Conservation (phyloP, 2,797 vertebrate species). For the Esox masquinongy region DNA sequence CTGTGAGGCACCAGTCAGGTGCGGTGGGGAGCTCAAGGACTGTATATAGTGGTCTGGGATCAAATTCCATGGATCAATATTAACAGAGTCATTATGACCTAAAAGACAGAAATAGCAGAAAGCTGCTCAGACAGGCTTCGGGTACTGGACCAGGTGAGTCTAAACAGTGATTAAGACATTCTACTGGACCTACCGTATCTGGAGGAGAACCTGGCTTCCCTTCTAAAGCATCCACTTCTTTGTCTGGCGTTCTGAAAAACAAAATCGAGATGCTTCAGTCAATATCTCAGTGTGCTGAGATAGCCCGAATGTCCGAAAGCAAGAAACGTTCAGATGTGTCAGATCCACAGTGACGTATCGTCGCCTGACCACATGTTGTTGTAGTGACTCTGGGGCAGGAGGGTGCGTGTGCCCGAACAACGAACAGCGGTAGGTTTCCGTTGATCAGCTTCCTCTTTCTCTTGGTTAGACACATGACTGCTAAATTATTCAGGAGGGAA, state of each 20-base stretch:
- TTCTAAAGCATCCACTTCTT: constrained; percentile 70
- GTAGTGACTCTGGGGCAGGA: neutral
- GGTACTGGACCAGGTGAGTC: constrained; percentile 28
- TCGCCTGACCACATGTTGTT: neutral
- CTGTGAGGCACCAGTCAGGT: constrained; percentile 28
- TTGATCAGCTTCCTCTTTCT: constrained; percentile 32
- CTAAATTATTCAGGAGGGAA: constrained; percentile 65
- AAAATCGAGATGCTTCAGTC: neutral
- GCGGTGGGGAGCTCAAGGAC: neutral
- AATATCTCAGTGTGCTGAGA: neutral
- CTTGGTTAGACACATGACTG: constrained; percentile 15
- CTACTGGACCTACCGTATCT: constrained; percentile 74
- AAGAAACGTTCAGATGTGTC: neutral
- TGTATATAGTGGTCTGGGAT: neutral
- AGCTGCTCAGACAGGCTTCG: neutral
- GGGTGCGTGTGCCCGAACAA: neutral
- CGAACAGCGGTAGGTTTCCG: constrained; percentile 26
- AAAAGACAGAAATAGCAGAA: neutral
- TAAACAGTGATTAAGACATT: constrained; percentile 2
- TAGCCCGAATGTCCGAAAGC: neutral
- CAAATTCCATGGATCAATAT: no score
- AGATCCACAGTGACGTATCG: neutral
- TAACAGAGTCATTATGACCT: neutral
- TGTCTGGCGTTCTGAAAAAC: constrained; percentile 59
- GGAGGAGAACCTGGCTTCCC: constrained; percentile 55